phyloP scores from a whole-genome alignment of 1,140 invertebrate genomes.

The Papilio glaucus region DNA sequence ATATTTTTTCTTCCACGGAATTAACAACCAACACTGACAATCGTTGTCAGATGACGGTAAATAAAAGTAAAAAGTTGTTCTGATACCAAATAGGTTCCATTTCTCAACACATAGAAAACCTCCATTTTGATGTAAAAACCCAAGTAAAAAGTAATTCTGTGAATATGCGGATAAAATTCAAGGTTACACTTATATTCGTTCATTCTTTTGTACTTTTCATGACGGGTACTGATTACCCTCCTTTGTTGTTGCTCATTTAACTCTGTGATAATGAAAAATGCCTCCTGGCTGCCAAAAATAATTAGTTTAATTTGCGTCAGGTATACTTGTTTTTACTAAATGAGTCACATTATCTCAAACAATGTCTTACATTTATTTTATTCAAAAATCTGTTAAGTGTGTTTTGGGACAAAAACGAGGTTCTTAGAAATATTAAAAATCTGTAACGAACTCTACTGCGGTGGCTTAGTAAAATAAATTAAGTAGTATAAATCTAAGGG shows the following conservation, averaged over 20 bases:
- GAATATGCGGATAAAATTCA: not conserved
- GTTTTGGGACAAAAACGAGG: not conserved
- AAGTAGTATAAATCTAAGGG: too few relatives aligned
- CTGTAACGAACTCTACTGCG: not conserved
- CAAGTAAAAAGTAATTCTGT: not conserved
- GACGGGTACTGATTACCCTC: not conserved
- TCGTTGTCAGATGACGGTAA: too few relatives aligned
- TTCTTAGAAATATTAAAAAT: not conserved
- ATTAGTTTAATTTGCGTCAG: not conserved
- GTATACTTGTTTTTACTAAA: not conserved
- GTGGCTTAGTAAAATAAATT: not conserved
- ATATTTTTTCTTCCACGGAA: too few relatives aligned
- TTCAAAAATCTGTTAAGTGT: not conserved
- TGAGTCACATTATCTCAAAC: not conserved
- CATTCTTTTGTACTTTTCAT: slow-evolving; percentile 1
- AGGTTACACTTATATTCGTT: not conserved
- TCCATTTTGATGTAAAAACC: not conserved
- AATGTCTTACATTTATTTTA: not conserved
- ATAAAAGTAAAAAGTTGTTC: not conserved
- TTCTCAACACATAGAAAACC: not conserved
- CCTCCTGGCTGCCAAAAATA: not conserved
- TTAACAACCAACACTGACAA: too few relatives aligned
- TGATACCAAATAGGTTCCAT: too few relatives aligned
- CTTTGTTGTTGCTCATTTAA: not conserved
- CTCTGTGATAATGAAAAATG: not conserved